These are phyloP conservation scores for Liasis olivaceus DNA, from an alignment of 2,797 vertebrate species.

Conservation along the genomic window DNA sequence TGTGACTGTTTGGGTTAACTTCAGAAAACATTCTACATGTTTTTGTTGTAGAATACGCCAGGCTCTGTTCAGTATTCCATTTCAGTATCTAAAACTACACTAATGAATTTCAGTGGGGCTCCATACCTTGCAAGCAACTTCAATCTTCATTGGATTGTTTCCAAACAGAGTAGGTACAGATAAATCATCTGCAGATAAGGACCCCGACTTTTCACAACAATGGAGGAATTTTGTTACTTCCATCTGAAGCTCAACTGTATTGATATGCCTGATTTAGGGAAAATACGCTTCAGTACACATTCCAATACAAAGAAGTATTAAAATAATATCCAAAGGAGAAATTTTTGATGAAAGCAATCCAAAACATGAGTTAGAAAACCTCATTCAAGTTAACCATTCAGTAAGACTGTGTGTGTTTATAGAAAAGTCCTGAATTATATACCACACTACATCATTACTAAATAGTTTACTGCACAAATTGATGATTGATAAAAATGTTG, in stretches of 20 bases:
- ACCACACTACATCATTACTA: neutral
- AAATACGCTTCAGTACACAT: neutral
- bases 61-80: neutral
- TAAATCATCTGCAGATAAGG: conserved; percentile 69
- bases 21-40: neutral
- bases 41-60: neutral
- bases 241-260: conserved; percentile 95
- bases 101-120: neutral
- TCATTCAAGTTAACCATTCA: neutral
- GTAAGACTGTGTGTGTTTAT: neutral
- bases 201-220: conserved; percentile 83
- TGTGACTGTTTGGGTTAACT: neutral
- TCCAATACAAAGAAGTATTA: neutral
- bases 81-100: neutral
- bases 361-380: neutral
- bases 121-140: conserved; percentile 92
- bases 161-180: conserved; percentile 87
- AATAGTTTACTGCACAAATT: neutral
- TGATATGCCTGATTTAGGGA: conserved; percentile 84
- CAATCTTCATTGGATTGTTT: conserved; percentile 87
- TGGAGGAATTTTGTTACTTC: conserved; percentile 96
- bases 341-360: neutral
- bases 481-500: neutral
- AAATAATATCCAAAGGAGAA: neutral
- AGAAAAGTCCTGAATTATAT: neutral